Evolutionary conservation across 2,113 vertebrate genomes (phyloP).

Genomic region (Rhinogobius similis): DNA sequence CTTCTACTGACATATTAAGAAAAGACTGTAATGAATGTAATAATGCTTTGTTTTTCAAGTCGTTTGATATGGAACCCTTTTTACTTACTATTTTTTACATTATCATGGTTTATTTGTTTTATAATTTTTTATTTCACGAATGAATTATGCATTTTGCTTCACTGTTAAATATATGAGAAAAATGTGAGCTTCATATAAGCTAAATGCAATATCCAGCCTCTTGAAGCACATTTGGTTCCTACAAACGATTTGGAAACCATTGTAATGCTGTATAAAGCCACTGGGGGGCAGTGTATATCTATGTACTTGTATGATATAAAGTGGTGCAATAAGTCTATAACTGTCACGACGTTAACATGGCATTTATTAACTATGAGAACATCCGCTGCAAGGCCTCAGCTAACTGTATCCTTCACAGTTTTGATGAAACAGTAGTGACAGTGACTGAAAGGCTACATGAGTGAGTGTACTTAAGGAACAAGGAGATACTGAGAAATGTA

Average conservation of each 20-base stretch:
- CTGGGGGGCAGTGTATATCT: conserved; percentile 33
- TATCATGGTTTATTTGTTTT: background rate
- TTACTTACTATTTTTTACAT: background rate
- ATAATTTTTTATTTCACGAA: background rate
- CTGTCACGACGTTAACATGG: too few species aligned
- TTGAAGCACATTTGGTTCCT: background rate
- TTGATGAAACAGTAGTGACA: conserved; percentile 20
- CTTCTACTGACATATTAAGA: background rate
- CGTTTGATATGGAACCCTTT: background rate
- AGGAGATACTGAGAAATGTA: conserved; percentile 19
- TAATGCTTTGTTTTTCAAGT: background rate
- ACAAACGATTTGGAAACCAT: background rate
- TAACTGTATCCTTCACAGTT: too few species aligned
- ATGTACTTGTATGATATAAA: conserved; percentile 10
- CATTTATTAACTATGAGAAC: too few species aligned
- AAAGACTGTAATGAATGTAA: conserved; percentile 5
- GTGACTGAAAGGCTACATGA: conserved; percentile 27
- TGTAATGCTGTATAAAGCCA: conserved; percentile 44
- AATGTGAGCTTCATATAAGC: background rate
- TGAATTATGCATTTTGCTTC: background rate
- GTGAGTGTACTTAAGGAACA: conserved; percentile 1
- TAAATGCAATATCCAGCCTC: background rate
- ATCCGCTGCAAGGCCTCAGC: too few species aligned
- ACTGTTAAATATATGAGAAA: too few species aligned
- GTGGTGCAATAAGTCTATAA: background rate